A percentile compares a stretch with the other conserved stretches of the same genome.
phyloP scores from a whole-genome alignment of 2,888 invertebrate species.

The Scaptomyza reducta region DNA sequence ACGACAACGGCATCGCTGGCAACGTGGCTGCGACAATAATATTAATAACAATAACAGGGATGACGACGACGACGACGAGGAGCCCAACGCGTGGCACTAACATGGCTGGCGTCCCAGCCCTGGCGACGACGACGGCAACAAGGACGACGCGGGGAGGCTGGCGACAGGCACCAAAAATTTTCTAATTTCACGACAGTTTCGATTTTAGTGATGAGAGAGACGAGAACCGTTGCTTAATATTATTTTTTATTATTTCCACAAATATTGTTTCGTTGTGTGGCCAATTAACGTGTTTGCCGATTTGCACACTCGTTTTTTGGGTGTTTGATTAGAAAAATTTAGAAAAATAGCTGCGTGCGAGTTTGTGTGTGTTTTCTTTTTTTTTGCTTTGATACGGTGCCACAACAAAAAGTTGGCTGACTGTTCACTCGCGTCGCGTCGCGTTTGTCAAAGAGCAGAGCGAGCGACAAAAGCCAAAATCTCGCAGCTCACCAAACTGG shows the following conservation, averaged over 20 bases:
- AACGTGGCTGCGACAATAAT: slow-evolving; percentile 48
- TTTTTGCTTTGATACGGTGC: slow-evolving; percentile 41
- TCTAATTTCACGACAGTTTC: slow-evolving; percentile 70
- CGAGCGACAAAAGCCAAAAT: slow-evolving; percentile 81
- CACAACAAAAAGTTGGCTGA: slow-evolving; percentile 78
- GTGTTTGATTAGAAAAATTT: slow-evolving; percentile 53
- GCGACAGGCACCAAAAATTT: slow-evolving; percentile 47
- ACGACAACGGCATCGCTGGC: slow-evolving; percentile 34
- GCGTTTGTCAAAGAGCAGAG: slow-evolving; percentile 81
- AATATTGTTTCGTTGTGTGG: slow-evolving; percentile 27
- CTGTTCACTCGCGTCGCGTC: slow-evolving; percentile 79
- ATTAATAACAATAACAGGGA: slow-evolving; percentile 16
- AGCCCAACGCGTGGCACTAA: slow-evolving; percentile 42
- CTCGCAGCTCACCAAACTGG: slow-evolving; percentile 68
- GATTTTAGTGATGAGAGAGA: slow-evolving; percentile 51
- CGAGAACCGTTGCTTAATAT: slow-evolving; percentile 4
- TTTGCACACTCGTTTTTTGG: slow-evolving; percentile 27
- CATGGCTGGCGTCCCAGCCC: slow-evolving; percentile 63
- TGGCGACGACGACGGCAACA: slow-evolving; percentile 32
- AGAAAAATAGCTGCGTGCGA: slow-evolving; percentile 56
- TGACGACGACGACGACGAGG: slow-evolving; percentile 17
- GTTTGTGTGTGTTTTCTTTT: slow-evolving; percentile 19
- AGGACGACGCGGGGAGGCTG: slow-evolving; percentile 27
- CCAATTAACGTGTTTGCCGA: slow-evolving; percentile 10
- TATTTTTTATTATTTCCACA: slow-evolving; percentile 7